phyloP scores from a whole-genome alignment of 2,797 vertebrate species.

The Australoheros facetus region DNA sequence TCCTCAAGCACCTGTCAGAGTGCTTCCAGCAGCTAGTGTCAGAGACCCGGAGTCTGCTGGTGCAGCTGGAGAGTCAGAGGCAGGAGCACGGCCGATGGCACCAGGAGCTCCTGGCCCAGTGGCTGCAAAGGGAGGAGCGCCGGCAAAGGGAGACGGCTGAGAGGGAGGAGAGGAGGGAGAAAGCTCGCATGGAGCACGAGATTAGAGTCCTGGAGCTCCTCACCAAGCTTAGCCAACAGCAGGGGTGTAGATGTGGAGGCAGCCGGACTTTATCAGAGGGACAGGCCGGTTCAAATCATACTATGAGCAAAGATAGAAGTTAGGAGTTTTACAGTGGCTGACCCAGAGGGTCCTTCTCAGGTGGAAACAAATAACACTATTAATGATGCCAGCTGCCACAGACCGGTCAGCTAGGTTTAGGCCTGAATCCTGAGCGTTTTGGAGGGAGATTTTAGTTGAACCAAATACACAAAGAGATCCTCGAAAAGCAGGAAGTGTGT shows the following conservation, averaged over 20 bases:
- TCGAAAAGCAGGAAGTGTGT: background rate
- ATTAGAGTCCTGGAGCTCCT: constrained; percentile 68
- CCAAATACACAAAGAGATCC: background rate
- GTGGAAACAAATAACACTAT: background rate
- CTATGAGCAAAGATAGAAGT: background rate
- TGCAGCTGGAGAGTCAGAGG: constrained; percentile 65
- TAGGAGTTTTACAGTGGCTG: constrained; percentile 8
- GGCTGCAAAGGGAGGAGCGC: constrained; percentile 67
- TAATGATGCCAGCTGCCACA: background rate
- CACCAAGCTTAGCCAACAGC: constrained; percentile 38
- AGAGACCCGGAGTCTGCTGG: constrained; percentile 56
- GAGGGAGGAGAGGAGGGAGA: constrained; percentile 69
- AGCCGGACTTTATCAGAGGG: background rate
- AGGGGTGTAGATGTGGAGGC: constrained; percentile 28
- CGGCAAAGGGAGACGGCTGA: constrained; percentile 65
- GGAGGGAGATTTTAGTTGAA: background rate
- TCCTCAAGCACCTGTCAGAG: constrained; percentile 46
- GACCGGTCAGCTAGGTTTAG: background rate
- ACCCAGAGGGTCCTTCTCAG: background rate
- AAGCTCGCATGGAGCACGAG: constrained; percentile 70
- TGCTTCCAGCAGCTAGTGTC: constrained; percentile 67
- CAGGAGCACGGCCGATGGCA: constrained; percentile 66
- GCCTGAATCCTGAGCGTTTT: background rate
- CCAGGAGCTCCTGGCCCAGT: constrained; percentile 64
- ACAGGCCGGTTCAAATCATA: background rate